These are phyloP conservation scores for Corythornis cristatus DNA, from an alignment of 2,113 vertebrate species.

Conservation along the genomic window DNA sequence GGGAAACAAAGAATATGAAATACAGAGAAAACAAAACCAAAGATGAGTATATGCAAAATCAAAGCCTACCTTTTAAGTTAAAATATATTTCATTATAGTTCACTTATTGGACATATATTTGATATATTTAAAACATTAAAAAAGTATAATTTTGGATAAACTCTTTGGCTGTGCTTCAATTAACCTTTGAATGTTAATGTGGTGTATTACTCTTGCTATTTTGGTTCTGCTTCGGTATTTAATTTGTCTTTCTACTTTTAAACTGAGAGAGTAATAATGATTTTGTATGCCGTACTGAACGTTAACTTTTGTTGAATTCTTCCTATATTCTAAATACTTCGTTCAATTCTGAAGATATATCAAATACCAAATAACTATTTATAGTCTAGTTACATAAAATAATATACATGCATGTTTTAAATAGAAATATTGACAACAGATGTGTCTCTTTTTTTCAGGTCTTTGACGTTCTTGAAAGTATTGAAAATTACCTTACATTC, in stretches of 20 bases:
- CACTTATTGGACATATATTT: background rate
- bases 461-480: conserved; percentile 77
- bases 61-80: background rate
- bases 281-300: background rate
- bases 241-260: background rate
- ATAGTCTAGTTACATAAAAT: background rate
- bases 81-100: background rate
- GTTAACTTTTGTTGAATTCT: background rate
- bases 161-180: background rate
- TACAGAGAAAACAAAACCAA: background rate
- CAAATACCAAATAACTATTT: background rate
- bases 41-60: background rate
- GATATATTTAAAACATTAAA: background rate
- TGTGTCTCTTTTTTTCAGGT: conserved; percentile 65
- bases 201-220: background rate
- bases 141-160: background rate
- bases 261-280: background rate
- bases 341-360: background rate
- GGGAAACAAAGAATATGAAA: background rate
- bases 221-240: background rate
- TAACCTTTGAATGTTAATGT: background rate
- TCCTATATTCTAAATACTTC: background rate
- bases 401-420: conserved; percentile 1
- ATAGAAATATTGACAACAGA: conserved; percentile 20
- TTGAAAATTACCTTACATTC: conserved; percentile 78